A percentile compares a stretch with the other conserved stretches of the same genome.
phyloP scores from a whole-genome alignment of 2,113 vertebrate genomes.

The Cavia aperea region DNA sequence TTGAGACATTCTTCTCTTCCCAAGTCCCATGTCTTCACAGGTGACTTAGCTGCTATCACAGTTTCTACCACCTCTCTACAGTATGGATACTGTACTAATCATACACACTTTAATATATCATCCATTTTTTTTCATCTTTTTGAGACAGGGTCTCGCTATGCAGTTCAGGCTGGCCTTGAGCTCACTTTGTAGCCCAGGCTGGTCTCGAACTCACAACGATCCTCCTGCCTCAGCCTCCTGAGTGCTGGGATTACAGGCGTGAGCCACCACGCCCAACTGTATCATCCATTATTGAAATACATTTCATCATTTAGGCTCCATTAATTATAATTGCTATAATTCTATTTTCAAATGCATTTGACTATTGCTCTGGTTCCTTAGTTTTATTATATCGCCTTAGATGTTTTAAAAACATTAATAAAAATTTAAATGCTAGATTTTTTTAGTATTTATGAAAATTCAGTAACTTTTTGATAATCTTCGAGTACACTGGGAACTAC shows the following conservation, averaged over 20 bases:
- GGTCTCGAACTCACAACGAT: no score
- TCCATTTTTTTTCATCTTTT: not conserved
- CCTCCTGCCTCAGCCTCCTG: no score
- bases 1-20: not conserved
- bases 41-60: not conserved
- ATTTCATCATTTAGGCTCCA: not conserved
- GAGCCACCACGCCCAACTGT: no score
- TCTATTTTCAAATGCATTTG: not conserved
- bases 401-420: not conserved
- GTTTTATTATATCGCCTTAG: constrained; percentile 8
- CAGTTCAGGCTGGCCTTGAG: no score
- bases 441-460: not conserved
- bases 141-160: no score
- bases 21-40: not conserved
- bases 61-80: not conserved
- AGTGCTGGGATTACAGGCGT: no score
- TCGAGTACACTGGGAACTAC: not conserved
- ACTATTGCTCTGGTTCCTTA: not conserved
- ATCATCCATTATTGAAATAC: not conserved
- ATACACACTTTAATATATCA: not conserved
- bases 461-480: not conserved
- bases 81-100: not conserved
- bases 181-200: no score
- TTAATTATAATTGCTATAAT: not conserved
- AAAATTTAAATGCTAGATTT: not conserved